These are phyloP conservation scores for Chelonus insularis DNA, from an alignment of 1,140 invertebrate genomes.

Conservation along the genomic window DNA sequence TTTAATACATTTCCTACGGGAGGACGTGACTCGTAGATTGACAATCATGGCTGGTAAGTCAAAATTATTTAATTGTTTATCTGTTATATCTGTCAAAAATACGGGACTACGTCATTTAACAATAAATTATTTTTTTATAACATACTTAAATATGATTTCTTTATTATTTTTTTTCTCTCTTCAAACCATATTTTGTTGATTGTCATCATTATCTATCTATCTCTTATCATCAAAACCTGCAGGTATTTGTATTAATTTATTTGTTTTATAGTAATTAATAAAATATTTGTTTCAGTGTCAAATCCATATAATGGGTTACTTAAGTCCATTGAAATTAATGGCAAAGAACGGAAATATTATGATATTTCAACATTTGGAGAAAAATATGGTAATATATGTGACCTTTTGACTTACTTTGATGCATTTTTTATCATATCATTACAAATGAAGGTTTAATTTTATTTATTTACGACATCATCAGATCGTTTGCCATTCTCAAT, in stretches of 20 bases:
- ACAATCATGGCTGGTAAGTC: slow-evolving; percentile 58
- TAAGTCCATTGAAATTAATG: slow-evolving; percentile 69
- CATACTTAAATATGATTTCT: neutral
- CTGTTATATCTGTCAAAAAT: neutral
- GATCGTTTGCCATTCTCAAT: slow-evolving; percentile 91
- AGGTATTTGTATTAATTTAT: neutral
- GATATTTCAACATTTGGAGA: slow-evolving; percentile 69
- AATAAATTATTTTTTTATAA: no score
- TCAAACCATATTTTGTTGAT: no score
- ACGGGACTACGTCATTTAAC: no score
- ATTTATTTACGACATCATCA: slow-evolving; percentile 40
- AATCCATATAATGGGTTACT: slow-evolving; percentile 75
- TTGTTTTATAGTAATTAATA: slow-evolving; percentile 3
- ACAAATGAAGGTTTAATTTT: slow-evolving; percentile 1
- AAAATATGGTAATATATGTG: slow-evolving; percentile 74
- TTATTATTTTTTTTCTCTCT: neutral
- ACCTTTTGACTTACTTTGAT: slow-evolving; percentile 18
- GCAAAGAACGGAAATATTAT: slow-evolving; percentile 74
- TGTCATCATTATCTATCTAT: neutral
- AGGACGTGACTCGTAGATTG: slow-evolving; percentile 55
- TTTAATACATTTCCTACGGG: slow-evolving; percentile 17
- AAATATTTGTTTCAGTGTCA: slow-evolving; percentile 55
- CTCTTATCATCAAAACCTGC: neutral
- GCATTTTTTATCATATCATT: slow-evolving; percentile 16
- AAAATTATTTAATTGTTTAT: slow-evolving; percentile 8